Base-by-base conservation (phyloP, 53 echinoderm and acorn worm genomes). In the Temnopleurus reevesii region DNA sequence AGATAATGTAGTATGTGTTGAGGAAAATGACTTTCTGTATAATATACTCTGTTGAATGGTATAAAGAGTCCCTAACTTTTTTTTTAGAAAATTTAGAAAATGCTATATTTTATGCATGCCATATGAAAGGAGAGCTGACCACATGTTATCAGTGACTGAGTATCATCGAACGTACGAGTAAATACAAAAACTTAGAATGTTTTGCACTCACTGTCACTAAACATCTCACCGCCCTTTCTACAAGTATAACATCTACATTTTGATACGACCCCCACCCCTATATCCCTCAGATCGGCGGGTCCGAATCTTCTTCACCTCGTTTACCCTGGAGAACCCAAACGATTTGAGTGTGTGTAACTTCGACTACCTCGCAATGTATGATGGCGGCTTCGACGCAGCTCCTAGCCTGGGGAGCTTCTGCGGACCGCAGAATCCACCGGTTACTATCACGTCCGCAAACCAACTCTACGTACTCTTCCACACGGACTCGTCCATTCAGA, bases 401-500 rank as follows among this genome's bases (percentile, higher is more conserved):
- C 57, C 86, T 6, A 33, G 55, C 34, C 83, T 95, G 63, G 95
- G 95, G 13, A 59, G 17, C 12, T 97, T 93, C 90, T 97, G 97
- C 51, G 97, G 93, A 12, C 45, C 63, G 19, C 76, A 45, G 12
- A 49, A 53, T 24, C 97, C 97, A 0, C 93, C 94, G 0, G 82
- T 31, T 21, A 88, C 93, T 21, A 81, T 94, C 77, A 91, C 91
- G 7, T 77, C 91, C n/a, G 84, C 90, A 0, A 89, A 59, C 3
- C 13, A 92, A 30, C 38, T 96, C 57, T 91, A 90, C 59, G 46
- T 93, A 15, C 15, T 79, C n/a, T 96, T 96, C 77, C 59, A 63
- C 10, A 43, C 90, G 5, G 96, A 96, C 87, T 89, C 84, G 23
- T 91, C 96, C 7, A 59, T 96, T 12, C 89, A 96, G 77, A 66